Evolutionary conservation across 2,113 vertebrate species (phyloP).

Genomic region (Sapajus apella): DNA sequence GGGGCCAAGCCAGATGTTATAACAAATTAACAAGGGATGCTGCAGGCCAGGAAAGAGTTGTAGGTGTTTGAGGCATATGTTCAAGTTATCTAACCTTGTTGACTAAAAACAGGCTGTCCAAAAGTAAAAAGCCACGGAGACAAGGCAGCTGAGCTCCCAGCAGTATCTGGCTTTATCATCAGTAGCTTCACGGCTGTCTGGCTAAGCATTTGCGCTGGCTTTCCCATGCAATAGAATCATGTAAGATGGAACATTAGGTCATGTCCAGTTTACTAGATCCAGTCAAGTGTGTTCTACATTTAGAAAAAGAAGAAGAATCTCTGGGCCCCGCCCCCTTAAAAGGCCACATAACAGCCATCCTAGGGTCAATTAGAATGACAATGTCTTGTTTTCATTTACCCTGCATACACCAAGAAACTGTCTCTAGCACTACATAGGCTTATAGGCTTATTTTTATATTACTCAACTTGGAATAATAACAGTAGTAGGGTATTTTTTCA

Average conservation of each 20-base stretch:
- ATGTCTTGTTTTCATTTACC: conserved; percentile 18
- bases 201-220: conserved; percentile 30
- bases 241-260: conserved; percentile 44
- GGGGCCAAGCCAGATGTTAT: neutral
- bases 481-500: neutral
- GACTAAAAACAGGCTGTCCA: neutral
- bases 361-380: conserved; percentile 11
- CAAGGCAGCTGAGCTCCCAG: neutral
- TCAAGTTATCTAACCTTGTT: neutral
- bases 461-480: neutral
- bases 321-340: neutral
- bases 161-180: conserved; percentile 42
- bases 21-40: neutral
- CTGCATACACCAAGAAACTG: neutral
- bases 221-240: neutral
- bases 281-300: conserved; percentile 53
- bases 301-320: conserved; percentile 54
- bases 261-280: conserved; percentile 37
- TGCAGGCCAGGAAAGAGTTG: neutral
- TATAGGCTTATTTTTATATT: neutral
- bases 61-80: neutral
- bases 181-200: neutral
- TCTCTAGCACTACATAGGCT: neutral
- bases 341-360: neutral
- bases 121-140: neutral